phyloP scores from a whole-genome alignment of 1,140 invertebrate species.

The Scylla paramamosain region DNA sequence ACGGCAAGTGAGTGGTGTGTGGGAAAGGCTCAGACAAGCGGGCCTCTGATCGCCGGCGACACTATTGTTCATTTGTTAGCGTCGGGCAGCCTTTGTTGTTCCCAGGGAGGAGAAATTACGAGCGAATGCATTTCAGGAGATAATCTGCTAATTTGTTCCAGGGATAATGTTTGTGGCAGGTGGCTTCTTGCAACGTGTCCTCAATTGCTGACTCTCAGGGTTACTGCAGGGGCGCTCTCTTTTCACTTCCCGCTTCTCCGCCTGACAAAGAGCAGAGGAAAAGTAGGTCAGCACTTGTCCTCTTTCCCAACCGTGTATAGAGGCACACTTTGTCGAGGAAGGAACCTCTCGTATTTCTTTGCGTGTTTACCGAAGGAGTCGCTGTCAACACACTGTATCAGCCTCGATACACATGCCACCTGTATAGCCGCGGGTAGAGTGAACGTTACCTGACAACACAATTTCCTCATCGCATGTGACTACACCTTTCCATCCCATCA shows the following conservation, averaged over 20 bases:
- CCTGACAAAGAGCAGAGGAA: not conserved
- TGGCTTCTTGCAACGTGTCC: constrained; percentile 1
- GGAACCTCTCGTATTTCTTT: too few species aligned
- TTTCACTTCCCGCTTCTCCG: not conserved
- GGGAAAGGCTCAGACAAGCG: not conserved
- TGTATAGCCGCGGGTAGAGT: not conserved
- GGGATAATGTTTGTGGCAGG: not conserved
- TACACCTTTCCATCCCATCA: not conserved
- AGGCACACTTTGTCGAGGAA: not conserved
- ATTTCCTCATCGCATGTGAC: too few species aligned
- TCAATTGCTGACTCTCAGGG: not conserved
- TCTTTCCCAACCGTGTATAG: not conserved
- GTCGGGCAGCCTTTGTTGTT: not conserved
- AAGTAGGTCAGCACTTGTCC: constrained; percentile 8
- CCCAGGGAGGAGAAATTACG: not conserved
- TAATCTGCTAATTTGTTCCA: not conserved
- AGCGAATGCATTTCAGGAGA: not conserved
- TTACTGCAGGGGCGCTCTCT: not conserved
- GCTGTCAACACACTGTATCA: not conserved
- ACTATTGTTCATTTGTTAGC: constrained; percentile 22
- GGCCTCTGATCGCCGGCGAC: not conserved
- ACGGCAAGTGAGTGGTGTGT: not conserved
- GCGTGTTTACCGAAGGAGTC: too few species aligned
- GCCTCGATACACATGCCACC: not conserved
- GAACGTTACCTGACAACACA: not conserved